Evolutionary conservation across 2,888 invertebrate species (phyloP).

Genomic region (Drosophila paramelanica): DNA sequence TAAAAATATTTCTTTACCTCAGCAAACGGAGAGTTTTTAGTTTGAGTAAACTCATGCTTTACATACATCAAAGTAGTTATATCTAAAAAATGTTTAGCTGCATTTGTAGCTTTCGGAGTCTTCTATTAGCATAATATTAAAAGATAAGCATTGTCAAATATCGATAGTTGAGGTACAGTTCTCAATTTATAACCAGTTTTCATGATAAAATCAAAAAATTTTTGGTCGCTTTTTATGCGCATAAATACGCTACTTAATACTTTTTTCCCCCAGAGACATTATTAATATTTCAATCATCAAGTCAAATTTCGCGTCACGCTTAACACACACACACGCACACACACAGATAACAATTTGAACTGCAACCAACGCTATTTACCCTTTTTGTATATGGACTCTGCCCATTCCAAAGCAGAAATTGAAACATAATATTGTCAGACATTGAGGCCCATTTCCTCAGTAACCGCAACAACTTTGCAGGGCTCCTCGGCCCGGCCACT

Average conservation of each 20-base stretch:
- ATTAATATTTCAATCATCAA: constrained; percentile 62
- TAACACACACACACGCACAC: constrained; percentile 10
- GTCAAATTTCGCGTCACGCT: constrained; percentile 51
- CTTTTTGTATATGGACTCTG: neutral
- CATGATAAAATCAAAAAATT: constrained; percentile 30
- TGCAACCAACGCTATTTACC: neutral
- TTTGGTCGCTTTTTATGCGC: constrained; percentile 5
- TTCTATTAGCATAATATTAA: no score
- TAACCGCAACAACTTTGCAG: constrained; percentile 74
- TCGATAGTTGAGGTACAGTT: no score
- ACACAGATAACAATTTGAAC: neutral
- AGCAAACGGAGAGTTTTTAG: no score
- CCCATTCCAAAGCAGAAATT: constrained; percentile 60
- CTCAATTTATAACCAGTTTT: no score
- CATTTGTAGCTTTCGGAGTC: no score
- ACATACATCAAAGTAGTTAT: no score
- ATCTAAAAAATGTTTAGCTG: no score
- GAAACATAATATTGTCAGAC: constrained; percentile 82
- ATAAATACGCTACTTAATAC: constrained; percentile 30
- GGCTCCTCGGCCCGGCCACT: constrained; percentile 54
- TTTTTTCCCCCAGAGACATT: constrained; percentile 26
- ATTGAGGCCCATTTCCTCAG: constrained; percentile 79
- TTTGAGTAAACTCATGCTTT: no score
- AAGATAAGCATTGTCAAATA: no score
- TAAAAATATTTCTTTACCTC: no score